These are phyloP conservation scores for Capitella teleta DNA, from an alignment of 1,140 invertebrate genomes.

Conservation along the genomic window DNA sequence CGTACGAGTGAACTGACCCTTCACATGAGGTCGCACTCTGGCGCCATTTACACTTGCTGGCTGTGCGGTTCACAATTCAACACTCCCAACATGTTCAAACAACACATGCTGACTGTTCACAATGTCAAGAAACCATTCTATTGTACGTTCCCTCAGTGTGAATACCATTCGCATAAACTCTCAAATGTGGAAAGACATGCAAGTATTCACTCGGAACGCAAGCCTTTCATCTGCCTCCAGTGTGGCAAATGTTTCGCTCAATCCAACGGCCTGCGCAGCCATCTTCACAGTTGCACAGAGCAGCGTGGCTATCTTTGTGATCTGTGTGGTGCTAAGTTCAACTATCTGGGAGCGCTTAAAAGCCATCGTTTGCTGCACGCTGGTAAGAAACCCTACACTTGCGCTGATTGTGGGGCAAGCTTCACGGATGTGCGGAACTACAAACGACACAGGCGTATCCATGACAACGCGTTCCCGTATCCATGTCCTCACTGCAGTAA, in stretches of 20 bases:
- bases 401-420: constrained; percentile 16
- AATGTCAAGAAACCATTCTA: constrained; percentile 16
- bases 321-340: constrained; percentile 23
- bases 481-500: constrained; percentile 18
- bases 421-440: constrained; percentile 24
- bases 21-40: constrained; percentile 14
- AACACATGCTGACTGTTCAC: constrained; percentile 16
- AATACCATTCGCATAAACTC: constrained; percentile 14
- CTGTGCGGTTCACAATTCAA: constrained; percentile 12
- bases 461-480: constrained; percentile 23
- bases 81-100: constrained; percentile 12
- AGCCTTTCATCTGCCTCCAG: constrained; percentile 25
- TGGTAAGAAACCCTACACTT: constrained; percentile 19
- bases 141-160: constrained; percentile 17
- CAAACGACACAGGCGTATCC: constrained; percentile 21
- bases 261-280: constrained; percentile 19
- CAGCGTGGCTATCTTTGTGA: constrained; percentile 21
- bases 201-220: constrained; percentile 23
- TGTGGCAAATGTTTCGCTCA: constrained; percentile 31
- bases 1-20: constrained; percentile 15
- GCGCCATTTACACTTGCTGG: constrained; percentile 10
- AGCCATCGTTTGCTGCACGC: constrained; percentile 20
- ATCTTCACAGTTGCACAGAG: constrained; percentile 19
- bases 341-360: constrained; percentile 18
- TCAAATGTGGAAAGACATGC: constrained; percentile 19